Conservation (phyloP, 1,140 invertebrate genomes). For the Tetranychus urticae region DNA sequence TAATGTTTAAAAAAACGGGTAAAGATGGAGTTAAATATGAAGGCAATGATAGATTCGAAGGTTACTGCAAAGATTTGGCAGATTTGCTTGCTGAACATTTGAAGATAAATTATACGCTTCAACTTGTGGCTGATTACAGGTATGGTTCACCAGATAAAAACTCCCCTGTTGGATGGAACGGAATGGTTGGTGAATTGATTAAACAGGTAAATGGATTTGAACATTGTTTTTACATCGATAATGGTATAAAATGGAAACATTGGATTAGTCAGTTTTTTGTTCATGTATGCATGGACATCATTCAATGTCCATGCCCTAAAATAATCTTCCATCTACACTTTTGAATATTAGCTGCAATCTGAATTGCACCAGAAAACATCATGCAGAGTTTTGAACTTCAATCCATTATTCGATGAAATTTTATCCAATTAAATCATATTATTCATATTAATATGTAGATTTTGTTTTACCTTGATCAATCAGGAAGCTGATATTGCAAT, state of each 20-base stretch:
- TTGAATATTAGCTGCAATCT: too few relatives aligned
- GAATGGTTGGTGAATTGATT: slow-evolving; percentile 86
- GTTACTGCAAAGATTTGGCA: slow-evolving; percentile 77
- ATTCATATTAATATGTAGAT: slow-evolving; percentile 17
- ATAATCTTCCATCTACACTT: too few relatives aligned
- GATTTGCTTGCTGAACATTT: slow-evolving; percentile 52
- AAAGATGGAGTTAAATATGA: background rate
- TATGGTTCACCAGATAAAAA: slow-evolving; percentile 34
- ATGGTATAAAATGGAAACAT: too few relatives aligned
- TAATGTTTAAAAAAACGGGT: slow-evolving; percentile 34
- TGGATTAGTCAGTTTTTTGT: too few relatives aligned
- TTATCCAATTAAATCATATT: background rate
- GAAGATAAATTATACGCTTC: slow-evolving; percentile 36
- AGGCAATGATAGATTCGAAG: slow-evolving; percentile 65
- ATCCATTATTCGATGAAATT: background rate
- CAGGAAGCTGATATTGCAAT: slow-evolving; percentile 30
- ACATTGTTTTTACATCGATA: background rate
- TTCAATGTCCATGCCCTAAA: too few relatives aligned
- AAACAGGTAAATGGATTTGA: slow-evolving; percentile 41
- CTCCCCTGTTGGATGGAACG: slow-evolving; percentile 56
- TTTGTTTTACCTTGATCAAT: background rate
- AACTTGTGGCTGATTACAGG: slow-evolving; percentile 47
- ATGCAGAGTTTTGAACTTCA: too few relatives aligned
- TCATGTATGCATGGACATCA: too few relatives aligned
- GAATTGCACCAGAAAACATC: too few relatives aligned